These are phyloP conservation scores for Euwallacea similis DNA, from an alignment of 1,140 invertebrate genomes.

Conservation along the genomic window DNA sequence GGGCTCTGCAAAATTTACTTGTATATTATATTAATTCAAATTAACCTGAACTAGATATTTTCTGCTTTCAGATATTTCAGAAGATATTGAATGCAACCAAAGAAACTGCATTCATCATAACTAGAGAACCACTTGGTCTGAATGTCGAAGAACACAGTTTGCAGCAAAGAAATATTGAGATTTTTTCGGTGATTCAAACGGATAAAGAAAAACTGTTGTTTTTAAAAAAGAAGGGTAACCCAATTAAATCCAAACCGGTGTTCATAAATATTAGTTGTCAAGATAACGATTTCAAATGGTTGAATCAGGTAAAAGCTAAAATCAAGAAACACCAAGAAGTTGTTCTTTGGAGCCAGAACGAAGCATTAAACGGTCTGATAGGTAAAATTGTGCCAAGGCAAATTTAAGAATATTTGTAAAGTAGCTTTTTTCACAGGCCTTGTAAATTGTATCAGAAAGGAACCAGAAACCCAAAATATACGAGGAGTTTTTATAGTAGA, in stretches of 20 bases:
- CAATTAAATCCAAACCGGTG: neutral
- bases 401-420: neutral
- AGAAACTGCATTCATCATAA: slow-evolving; percentile 58
- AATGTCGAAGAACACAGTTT: slow-evolving; percentile 20
- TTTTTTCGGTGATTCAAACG: slow-evolving; percentile 53
- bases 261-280: slow-evolving; percentile 20
- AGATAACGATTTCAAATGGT: slow-evolving; percentile 56
- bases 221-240: slow-evolving; percentile 40
- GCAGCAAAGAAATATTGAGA: slow-evolving; percentile 45
- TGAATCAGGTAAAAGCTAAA: slow-evolving; percentile 58
- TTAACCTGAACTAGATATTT: slow-evolving; percentile 34
- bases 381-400: slow-evolving; percentile 2
- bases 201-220: slow-evolving; percentile 55
- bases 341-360: slow-evolving; percentile 63
- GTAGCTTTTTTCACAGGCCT: slow-evolving; percentile 56
- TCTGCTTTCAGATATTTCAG: slow-evolving; percentile 50
- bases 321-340: slow-evolving; percentile 59
- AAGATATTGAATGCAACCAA: slow-evolving; percentile 52
- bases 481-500: slow-evolving; percentile 68
- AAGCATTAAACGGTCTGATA: slow-evolving; percentile 56
- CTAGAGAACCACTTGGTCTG: slow-evolving; percentile 54
- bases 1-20: too few species aligned
- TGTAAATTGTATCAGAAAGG: slow-evolving; percentile 70
- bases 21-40: slow-evolving; percentile 19
- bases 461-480: slow-evolving; percentile 66